Conservation (phyloP, 2,888 invertebrate genomes). For the Melieria omissa region DNA sequence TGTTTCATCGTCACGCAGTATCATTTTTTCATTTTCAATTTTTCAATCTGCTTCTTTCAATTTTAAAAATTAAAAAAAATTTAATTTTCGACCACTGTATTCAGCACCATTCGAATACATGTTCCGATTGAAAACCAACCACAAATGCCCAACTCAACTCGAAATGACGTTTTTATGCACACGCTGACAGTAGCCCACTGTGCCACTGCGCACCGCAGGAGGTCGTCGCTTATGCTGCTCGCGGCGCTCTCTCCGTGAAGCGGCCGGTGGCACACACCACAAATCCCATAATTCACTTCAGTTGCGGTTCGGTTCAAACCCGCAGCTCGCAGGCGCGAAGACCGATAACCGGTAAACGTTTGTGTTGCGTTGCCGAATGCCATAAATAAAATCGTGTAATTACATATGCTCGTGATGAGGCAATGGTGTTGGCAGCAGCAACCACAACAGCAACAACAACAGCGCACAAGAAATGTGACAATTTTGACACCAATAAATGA, state of each 20-base stretch:
- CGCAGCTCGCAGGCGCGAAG: too few species aligned
- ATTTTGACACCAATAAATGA: not conserved
- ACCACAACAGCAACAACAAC: not conserved
- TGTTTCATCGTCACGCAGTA: not conserved
- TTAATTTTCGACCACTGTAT: not conserved
- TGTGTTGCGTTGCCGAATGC: not conserved
- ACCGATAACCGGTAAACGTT: too few species aligned
- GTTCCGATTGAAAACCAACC: conserved; percentile 15
- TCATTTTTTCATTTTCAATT: not conserved
- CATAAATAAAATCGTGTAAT: not conserved
- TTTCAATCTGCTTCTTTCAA: not conserved
- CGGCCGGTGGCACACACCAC: too few species aligned
- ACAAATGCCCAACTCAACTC: conserved; percentile 12
- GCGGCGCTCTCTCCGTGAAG: too few species aligned
- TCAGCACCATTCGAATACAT: conserved; percentile 18
- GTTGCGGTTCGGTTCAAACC: too few species aligned
- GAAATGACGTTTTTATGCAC: conserved; percentile 29
- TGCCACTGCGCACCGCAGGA: not conserved
- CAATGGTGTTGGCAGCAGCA: not conserved
- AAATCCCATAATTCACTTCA: too few species aligned
- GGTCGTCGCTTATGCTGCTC: not conserved
- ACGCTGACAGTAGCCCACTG: conserved; percentile 36
- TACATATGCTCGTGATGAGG: conserved; percentile 1
- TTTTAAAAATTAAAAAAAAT: not conserved
- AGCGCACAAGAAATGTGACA: not conserved